Percentiles rank a stretch among this genome's conserved stretches.
Conservation (phyloP, 2,113 vertebrate species). For the Callocephalon fimbriatum region DNA sequence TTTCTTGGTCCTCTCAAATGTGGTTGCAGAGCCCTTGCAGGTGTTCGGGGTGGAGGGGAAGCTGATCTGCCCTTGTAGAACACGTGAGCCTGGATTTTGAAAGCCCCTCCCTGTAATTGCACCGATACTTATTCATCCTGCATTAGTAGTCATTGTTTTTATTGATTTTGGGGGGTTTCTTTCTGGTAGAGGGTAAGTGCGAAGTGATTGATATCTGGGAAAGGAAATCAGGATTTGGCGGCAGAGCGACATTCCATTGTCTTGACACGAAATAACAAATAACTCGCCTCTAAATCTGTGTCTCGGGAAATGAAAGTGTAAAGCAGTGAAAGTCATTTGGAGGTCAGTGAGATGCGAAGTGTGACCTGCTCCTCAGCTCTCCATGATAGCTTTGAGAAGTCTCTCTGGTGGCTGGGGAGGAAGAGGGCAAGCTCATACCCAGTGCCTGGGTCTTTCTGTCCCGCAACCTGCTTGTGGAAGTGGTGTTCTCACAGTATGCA, state of each 20-base stretch:
- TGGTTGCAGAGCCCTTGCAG: neutral
- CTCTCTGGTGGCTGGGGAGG: fast-evolving
- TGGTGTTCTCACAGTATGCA: neutral
- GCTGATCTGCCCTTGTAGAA: neutral
- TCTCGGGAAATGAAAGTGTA: slow-evolving; percentile 55
- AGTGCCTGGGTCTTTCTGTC: neutral
- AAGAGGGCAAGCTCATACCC: fast-evolving
- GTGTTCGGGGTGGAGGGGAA: neutral
- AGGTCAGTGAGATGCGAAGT: slow-evolving; percentile 26
- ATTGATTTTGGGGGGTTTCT: neutral
- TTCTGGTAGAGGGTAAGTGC: slow-evolving; percentile 13
- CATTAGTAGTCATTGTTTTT: neutral
- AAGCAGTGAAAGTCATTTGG: slow-evolving; percentile 57
- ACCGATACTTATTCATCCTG: neutral
- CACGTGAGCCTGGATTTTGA: neutral
- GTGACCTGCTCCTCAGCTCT: slow-evolving; percentile 1
- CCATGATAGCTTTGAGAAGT: neutral
- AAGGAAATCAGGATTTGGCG: slow-evolving; percentile 57
- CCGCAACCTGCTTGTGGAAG: neutral
- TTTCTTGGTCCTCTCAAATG: neutral
- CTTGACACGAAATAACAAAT: slow-evolving; percentile 61
- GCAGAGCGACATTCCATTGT: slow-evolving; percentile 35
- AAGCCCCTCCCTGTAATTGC: slow-evolving; percentile 8
- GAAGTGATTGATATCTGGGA: slow-evolving; percentile 58
- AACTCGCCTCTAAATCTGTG: slow-evolving; percentile 26